Evolutionary conservation across 30 jellyfish, hydroid and myxozoan species (phyloP).

Genomic region (Calvadosia cruxmelitensis): DNA sequence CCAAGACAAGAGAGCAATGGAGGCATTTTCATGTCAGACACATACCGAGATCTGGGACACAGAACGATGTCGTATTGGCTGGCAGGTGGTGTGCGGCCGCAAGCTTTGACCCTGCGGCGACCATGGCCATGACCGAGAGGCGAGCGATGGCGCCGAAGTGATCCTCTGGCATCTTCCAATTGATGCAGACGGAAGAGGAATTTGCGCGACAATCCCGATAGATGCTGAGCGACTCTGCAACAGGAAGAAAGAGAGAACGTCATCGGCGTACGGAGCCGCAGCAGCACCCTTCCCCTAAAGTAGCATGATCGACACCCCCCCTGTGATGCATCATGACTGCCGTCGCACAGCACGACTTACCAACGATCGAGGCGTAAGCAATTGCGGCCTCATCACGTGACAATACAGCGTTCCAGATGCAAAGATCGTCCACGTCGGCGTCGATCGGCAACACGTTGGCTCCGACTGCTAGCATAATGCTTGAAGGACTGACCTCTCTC

Average conservation of each 20-base stretch:
- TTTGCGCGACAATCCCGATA: constrained; percentile 12
- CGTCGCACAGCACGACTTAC: constrained; percentile 21
- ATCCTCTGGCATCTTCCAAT: constrained; percentile 30
- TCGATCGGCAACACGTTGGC: constrained; percentile 25
- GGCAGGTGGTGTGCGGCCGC: background rate
- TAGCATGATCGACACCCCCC: too few species aligned
- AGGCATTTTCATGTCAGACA: background rate
- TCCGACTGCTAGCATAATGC: constrained; percentile 30
- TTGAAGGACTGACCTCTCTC: background rate
- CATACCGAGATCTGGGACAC: constrained; percentile 7
- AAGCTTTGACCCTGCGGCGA: constrained; percentile 1
- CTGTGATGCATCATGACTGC: too few species aligned
- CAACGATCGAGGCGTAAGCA: constrained; percentile 18
- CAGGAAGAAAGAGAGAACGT: background rate
- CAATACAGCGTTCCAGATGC: constrained; percentile 20
- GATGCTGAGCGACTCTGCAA: constrained; percentile 20
- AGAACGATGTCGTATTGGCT: background rate
- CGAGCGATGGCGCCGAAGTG: constrained; percentile 13
- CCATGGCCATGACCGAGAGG: constrained; percentile 7
- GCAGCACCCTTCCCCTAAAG: too few species aligned
- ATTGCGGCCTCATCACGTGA: constrained; percentile 29
- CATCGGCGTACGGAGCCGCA: too few species aligned
- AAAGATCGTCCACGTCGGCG: constrained; percentile 42
- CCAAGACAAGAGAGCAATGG: background rate
- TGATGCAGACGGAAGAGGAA: constrained; percentile 33